Base-by-base conservation (phyloP, 35 echinoderm and acorn worm genomes). In the Ophiothrix spiculata region DNA sequence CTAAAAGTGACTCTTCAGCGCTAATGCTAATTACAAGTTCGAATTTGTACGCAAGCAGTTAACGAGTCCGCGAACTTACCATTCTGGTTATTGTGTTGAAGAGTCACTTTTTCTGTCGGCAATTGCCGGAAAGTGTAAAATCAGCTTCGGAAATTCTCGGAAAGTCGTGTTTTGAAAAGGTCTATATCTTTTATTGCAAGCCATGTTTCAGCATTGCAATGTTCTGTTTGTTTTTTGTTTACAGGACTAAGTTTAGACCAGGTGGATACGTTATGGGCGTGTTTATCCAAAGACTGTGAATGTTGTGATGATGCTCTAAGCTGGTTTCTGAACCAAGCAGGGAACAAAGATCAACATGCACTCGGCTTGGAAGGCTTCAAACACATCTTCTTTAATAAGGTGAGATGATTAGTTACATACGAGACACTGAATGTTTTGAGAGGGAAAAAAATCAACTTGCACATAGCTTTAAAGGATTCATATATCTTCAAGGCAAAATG, bases 351-450 rank as follows among this genome's bases (percentile, higher is more conserved):
- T 77, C 92, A 94, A 32, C 92, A 94, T 94, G 88, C 92, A 32
- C 64, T 94, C 25, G 92, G 92, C 4, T 64, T 94, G 12, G 92
- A 94, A 82, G 90, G 81, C 31, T 8, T 21, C 81, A 94, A 94
- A 74, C 92, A 94, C 49, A 90, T 94, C 41, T 94, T 94, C 78
- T 94, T 90, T 84, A 85, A 94, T 31, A 94, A 94, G 88, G 92
- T 94, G 82, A 40, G 88, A 3, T 45, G 46, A 40, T 64, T 15
- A 33, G 89, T 86, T 86, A 74, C 89, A 89, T 37, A 89, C 86
- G 25, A 73, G 89, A 28, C 81, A 93, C 33, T 87, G 89, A 63
- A 87, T 93, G 40, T 86, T 89, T 75, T 89, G 81, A 34, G 73
- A 89, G 31, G 89, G 91, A 87, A 86, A 86, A 36, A 89, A 87